These are phyloP conservation scores for Cistogaster globosa DNA, from an alignment of 2,888 invertebrate species.

Conservation along the genomic window DNA sequence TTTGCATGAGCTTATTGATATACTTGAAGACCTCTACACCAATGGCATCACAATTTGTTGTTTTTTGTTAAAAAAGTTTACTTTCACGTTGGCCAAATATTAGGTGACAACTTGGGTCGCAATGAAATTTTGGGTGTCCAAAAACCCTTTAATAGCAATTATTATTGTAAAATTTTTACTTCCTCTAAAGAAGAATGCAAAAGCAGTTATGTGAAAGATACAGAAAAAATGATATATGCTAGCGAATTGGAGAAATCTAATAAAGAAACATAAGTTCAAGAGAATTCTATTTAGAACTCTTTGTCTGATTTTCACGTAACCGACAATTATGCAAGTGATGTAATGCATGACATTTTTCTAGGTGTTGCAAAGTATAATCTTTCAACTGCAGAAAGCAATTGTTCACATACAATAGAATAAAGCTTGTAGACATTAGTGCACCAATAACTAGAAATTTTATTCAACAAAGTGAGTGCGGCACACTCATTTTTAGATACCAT, in stretches of 20 bases:
- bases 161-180: too few species aligned
- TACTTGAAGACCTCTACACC: slow-evolving; percentile 38
- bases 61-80: too few species aligned
- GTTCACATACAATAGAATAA: slow-evolving; percentile 33
- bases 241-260: slow-evolving; percentile 48
- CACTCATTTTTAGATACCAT: slow-evolving; percentile 52
- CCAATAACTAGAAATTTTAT: too few species aligned
- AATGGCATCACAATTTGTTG: slow-evolving; percentile 29
- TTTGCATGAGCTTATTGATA: slow-evolving; percentile 16
- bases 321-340: slow-evolving; percentile 64
- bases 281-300: slow-evolving; percentile 61
- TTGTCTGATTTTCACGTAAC: slow-evolving; percentile 64
- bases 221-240: not conserved
- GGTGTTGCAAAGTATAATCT: slow-evolving; percentile 68
- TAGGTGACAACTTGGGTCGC: too few species aligned
- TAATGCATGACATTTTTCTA: slow-evolving; percentile 68
- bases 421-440: slow-evolving; percentile 19
- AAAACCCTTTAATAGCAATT: too few species aligned
- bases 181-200: too few species aligned
- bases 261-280: slow-evolving; percentile 51
- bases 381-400: slow-evolving; percentile 61
- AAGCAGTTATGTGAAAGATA: too few species aligned
- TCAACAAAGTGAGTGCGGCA: too few species aligned
- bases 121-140: too few species aligned
- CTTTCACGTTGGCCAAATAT: too few species aligned